phyloP scores from a whole-genome alignment of 2,888 invertebrate genomes.

The Pseudococcus jackbeardsleyi region DNA sequence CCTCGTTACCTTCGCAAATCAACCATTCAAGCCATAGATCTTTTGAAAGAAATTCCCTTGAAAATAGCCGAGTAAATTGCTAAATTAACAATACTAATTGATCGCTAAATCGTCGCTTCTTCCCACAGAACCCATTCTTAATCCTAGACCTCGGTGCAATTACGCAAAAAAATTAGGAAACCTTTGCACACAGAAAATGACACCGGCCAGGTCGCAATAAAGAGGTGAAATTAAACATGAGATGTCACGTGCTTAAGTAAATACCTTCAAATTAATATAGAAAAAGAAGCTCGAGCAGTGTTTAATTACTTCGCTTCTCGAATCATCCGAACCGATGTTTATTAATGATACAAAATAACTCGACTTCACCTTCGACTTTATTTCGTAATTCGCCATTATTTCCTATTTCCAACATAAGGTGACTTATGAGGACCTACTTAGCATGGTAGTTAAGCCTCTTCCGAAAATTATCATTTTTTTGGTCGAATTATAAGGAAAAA shows the following conservation, averaged over 20 bases:
- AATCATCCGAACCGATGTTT: neutral
- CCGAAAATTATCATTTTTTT: neutral
- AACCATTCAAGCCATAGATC: neutral
- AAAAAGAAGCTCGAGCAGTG: neutral
- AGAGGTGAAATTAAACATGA: neutral
- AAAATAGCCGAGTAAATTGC: neutral
- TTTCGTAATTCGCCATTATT: slow-evolving; percentile 30
- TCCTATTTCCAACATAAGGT: slow-evolving; percentile 1
- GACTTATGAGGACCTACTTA: neutral
- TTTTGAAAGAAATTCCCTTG: slow-evolving; percentile 1
- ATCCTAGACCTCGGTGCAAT: neutral
- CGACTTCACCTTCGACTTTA: slow-evolving; percentile 18
- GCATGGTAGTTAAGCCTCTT: neutral
- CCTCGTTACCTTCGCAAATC: neutral
- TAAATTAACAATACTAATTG: slow-evolving; percentile 3
- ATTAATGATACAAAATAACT: neutral
- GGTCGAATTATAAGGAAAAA: neutral
- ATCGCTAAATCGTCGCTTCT: neutral
- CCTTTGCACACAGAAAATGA: neutral
- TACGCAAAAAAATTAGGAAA: neutral
- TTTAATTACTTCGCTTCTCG: slow-evolving; percentile 29
- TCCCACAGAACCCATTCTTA: neutral
- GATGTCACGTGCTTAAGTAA: neutral
- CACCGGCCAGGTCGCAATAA: neutral
- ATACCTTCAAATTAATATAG: neutral